Base-by-base conservation (phyloP, 2,113 vertebrate genomes). In the Hirundichthys speculiger region DNA sequence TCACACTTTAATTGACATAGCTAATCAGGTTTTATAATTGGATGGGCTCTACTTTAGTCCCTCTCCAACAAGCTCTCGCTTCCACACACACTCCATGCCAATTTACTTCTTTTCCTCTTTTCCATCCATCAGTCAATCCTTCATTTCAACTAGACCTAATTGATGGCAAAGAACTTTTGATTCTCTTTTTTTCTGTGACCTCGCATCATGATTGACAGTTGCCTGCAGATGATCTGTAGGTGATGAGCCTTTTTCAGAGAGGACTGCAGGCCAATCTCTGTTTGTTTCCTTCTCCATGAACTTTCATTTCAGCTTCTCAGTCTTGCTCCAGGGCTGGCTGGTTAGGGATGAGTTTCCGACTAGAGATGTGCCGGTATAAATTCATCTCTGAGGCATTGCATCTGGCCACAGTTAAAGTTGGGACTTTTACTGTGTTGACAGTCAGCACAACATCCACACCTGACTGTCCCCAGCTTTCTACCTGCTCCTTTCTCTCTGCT, bases 21-120 rank as follows among this genome's bases (percentile, higher is more conserved):
- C 88, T 94, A 95, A 94, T 94, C 92, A 91, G 88, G 85, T 93
- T 93, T 92, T 91, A 90, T 92, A 94, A 94, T 94, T 94, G 91
- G 90, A 94, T 91, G 87, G 87, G 89, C 88, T 88, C 88, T 60
- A 77, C 73, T 85, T 85, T 80, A 82, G 81, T 82, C 80, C 73
- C 52, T 52, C 39, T 69, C 61, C 70, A 72, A 82, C 47, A 16
- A 25, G 19, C 65, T 68, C 55, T 55, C n/a, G n/a, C n/a, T 62
- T 57, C 13, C 25, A 22, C 22, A 55, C 68, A 41, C 54, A 50
- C 61, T 61, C 54, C 39, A 55, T 34, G 49, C 61, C 59, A 73
- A 65, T 81, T 61, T 69, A 45, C 25, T 34, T 65, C 53, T 64
- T 58, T 41, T 55, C 51, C 57, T 50, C 62, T 56, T 42, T 21